Evolutionary conservation across 2,113 vertebrate genomes (phyloP), one percentile per base, ranked within the genome.

Genomic region (Hassar affinis): DNA sequence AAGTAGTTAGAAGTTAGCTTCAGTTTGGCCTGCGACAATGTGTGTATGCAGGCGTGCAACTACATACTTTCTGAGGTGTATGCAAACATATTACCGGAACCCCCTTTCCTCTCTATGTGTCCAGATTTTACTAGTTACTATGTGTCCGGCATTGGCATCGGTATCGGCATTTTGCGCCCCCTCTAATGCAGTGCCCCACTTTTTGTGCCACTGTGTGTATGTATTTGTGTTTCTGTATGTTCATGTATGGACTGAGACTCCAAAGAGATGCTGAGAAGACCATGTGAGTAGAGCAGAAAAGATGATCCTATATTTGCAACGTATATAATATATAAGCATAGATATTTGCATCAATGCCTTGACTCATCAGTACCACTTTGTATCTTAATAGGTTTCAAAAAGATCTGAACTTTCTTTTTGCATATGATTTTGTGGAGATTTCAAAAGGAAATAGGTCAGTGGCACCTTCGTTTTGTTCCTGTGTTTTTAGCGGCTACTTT

Each of bases 401-500:
- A 83, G 52, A 61, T n/a, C 2, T 35, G 30, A 52, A 7, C 27
- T 4, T 62, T 66, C 6, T 27, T 76, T 71, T 68, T 66, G 8
- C 38, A 22, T 27, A 54, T 33, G 64, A 33, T 57, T 52, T 47
- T 45, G 35, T 45, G 14, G 52, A 35, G 20, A 6, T 66, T 78
- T 68, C 56, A 27, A 64, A 49, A 52, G 30, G 33, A 78, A 83
- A 83, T 77, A 72, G 85, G 83, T 86, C 62, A 74, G 80, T 71
- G 85, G 77, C 80, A 66, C 86, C 71, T 87, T 71, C 45, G 82
- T 54, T 78, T 66, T 78, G 74, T 79, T 52, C 64, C 85, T 86
- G 68, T 89, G 84, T 90, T 91, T 85, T 82, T 80, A 88, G 68
- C 83, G 74, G 87, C 82, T 84, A 61, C 54, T 91, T 88, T 91